Percentiles rank a stretch among this genome's conserved stretches.
These are phyloP conservation scores for Nephrotoma guestfalica DNA, from an alignment of 2,888 invertebrate species.

Conservation along the genomic window DNA sequence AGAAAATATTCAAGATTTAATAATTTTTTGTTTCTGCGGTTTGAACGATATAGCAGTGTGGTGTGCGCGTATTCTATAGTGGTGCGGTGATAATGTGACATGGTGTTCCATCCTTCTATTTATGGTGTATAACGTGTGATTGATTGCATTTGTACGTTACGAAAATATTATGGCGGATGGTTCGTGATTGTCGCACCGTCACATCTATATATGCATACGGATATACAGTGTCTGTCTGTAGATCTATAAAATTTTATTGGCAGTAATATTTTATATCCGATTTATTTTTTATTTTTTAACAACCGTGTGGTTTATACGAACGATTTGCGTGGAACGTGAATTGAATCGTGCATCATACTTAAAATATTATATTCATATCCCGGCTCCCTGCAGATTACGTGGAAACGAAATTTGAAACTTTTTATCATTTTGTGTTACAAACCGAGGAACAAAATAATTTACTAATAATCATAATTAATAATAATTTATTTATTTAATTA, in stretches of 20 bases:
- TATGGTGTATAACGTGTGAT: not conserved
- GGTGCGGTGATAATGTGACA: not conserved
- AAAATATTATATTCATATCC: not conserved
- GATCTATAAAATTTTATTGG: not conserved
- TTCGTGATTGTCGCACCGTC: not conserved
- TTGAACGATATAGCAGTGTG: not conserved
- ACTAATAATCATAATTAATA: not conserved
- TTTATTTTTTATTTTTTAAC: not conserved
- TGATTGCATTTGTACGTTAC: not conserved
- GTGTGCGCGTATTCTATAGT: not conserved
- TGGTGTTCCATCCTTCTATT: not conserved
- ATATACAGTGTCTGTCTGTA: not conserved
- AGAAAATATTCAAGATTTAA: not conserved
- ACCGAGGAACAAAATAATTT: not conserved
- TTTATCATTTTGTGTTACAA: too few species aligned
- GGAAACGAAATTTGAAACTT: too few species aligned
- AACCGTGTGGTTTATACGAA: not conserved
- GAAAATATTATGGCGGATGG: not conserved
- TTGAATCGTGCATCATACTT: not conserved
- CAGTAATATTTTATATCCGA: not conserved
- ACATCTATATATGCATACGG: too few species aligned
- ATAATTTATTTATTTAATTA: not conserved
- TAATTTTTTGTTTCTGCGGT: not conserved
- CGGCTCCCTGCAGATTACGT: too few species aligned
- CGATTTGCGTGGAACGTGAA: not conserved